A percentile compares a stretch with the other conserved stretches of the same genome.
Conservation (phyloP, 2,113 vertebrate genomes). For the Scolopax mira region DNA sequence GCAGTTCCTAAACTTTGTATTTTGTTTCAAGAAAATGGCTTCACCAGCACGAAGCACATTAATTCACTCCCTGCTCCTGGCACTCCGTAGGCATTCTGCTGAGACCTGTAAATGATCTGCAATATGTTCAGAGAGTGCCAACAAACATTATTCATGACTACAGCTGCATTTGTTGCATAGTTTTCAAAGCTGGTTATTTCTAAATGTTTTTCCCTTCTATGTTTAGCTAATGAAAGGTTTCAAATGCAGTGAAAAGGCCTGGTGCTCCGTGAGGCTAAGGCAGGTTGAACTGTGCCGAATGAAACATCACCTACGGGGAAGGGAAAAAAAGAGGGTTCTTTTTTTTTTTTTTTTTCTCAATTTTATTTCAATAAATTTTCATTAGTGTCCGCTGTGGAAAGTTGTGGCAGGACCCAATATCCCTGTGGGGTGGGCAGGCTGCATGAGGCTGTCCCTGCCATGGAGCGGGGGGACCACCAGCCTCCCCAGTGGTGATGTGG, state of each 20-base stretch:
- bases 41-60: background rate
- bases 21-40: conserved; percentile 9
- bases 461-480: rapidly evolving
- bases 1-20: background rate
- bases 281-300: background rate
- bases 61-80: background rate
- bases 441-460: rapidly evolving
- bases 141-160: background rate
- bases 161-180: background rate
- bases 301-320: background rate
- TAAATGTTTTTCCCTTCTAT: background rate
- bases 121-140: conserved; percentile 3
- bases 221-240: background rate
- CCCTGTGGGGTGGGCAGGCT: rapidly evolving
- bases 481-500: too few relatives aligned
- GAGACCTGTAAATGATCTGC: conserved; percentile 43
- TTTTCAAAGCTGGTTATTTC: conserved; percentile 13
- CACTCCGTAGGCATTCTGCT: background rate
- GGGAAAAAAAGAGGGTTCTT: background rate
- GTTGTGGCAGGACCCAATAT: rapidly evolving
- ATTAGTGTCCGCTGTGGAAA: background rate
- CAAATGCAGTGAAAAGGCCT: background rate
- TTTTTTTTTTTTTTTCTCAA: background rate
- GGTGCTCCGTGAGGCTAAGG: background rate
- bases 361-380: background rate